Conservation (phyloP, 1,140 invertebrate genomes). For the Notospermus geniculatus region DNA sequence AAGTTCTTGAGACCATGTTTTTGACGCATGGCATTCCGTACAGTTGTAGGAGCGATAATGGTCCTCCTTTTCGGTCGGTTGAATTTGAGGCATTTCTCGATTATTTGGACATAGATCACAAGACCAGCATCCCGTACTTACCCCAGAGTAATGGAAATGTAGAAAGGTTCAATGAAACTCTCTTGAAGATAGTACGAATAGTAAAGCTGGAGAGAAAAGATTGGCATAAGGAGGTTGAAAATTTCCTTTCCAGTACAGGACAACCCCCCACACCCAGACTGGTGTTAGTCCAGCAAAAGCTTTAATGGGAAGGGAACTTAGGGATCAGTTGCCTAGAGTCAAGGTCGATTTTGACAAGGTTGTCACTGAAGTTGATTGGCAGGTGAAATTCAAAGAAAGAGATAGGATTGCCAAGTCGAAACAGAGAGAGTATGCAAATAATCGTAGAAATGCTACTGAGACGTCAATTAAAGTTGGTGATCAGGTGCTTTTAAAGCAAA, state of each 20-base stretch:
- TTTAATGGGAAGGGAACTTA: constrained; percentile 15
- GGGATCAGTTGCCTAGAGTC: constrained; percentile 16
- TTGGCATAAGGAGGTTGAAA: constrained; percentile 22
- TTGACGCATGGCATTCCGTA: constrained; percentile 22
- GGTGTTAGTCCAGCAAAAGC: constrained; percentile 11
- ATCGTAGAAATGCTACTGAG: constrained; percentile 12
- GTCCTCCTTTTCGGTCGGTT: constrained; percentile 20
- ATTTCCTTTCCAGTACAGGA: constrained; percentile 26
- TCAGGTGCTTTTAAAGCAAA: constrained; percentile 21
- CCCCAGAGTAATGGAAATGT: constrained; percentile 32
- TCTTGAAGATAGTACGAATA: constrained; percentile 29
- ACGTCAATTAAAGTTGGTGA: constrained; percentile 19
- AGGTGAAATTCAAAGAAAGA: constrained; percentile 14
- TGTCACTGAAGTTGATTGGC: neutral
- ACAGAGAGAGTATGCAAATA: constrained; percentile 19
- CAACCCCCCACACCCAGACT: constrained; percentile 28
- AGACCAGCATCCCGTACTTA: constrained; percentile 19
- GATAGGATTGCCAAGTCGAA: constrained; percentile 21
- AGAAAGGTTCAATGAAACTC: constrained; percentile 29
- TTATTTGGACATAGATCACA: constrained; percentile 16
- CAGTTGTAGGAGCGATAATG: constrained; percentile 20
- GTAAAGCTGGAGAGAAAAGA: constrained; percentile 24
- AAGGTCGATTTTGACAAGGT: neutral
- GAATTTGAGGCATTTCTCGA: constrained; percentile 16
- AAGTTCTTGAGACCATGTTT: constrained; percentile 20